Evolutionary conservation across 2,888 invertebrate genomes (phyloP), one percentile per base, ranked within the genome.

Genomic region (Anarsia innoxiella): DNA sequence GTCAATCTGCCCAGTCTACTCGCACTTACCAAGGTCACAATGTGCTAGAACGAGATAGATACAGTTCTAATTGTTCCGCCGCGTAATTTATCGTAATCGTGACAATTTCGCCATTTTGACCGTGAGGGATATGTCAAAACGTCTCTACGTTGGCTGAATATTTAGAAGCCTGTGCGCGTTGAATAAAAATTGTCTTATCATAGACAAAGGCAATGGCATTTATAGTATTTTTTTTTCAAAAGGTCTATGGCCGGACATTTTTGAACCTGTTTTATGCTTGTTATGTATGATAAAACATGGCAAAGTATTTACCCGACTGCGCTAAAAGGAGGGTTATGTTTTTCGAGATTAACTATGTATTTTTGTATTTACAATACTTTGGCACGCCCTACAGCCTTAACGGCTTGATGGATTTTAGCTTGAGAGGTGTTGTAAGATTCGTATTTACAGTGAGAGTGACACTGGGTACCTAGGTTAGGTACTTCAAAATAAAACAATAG

Each of bases 71-170:
- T 42, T 44, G 56, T 39, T 53, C 36, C 48, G 43, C 30, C 54
- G 48, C 55, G 59, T 58, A 59, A 51, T 55, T 49, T 57, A 55
- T 56, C 53, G 62, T 53, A 59, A 63, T 56, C 42, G 46, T 44
- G 44, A 47, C 46, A 53, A 55, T 69, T 69, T 68, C 69, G 58
- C 60, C 68, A 70, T 41, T 23, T 51, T 48, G 70, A 57, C 70
- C 69, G 56, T 69, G 67, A 53, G 49, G 49, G 54, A 56, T 64
- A 57, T 66, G 66, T 66, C 68, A 67, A 67, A 66, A 67, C 48
- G 45, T 44, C 31, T 32, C 43, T 42, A 45, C 51, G 56, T 42
- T 34, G 44, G 45, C 49, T 47, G 66, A 62, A 66, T 68, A 39
- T 46, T 27, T 33, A 48, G n/a, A 56, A 52, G 39, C 41, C 45